A percentile compares a stretch with the other conserved stretches of the same genome.
These are phyloP conservation scores for Sepioteuthis lessoniana DNA, from an alignment of 2,888 invertebrate species.

Conservation along the genomic window DNA sequence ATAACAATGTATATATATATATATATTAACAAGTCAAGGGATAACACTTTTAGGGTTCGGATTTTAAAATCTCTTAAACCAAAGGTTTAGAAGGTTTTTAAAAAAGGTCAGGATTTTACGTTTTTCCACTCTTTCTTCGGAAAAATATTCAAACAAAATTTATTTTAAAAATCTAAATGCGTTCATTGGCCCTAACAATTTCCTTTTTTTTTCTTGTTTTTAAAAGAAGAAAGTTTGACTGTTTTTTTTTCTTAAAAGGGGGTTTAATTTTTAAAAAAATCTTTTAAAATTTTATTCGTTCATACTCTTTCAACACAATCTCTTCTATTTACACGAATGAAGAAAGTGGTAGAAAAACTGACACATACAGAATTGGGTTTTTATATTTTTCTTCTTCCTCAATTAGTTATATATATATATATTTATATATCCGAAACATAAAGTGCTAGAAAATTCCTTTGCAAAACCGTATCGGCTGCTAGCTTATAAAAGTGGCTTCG, in stretches of 20 bases:
- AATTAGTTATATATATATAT: not conserved
- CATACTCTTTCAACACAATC: not conserved
- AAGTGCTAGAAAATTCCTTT: conserved; percentile 17
- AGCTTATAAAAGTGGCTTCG: not conserved
- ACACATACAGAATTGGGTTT: not conserved
- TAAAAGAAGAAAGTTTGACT: not conserved
- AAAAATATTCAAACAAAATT: not conserved
- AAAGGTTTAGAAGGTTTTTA: not conserved
- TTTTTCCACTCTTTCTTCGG: not conserved
- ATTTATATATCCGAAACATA: not conserved
- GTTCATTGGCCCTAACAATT: not conserved
- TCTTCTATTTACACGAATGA: not conserved
- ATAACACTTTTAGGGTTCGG: not conserved
- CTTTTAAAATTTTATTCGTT: not conserved
- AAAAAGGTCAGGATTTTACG: not conserved
- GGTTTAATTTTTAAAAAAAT: not conserved
- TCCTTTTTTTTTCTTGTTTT: no score
- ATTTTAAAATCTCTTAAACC: not conserved
- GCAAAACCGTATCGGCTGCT: not conserved
- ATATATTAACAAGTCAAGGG: not conserved
- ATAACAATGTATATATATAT: not conserved
- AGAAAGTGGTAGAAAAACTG: conserved; percentile 33
- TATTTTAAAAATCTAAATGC: not conserved
- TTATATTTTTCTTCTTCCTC: not conserved
- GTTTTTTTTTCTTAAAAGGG: not conserved